Base-by-base conservation (phyloP, 2,888 invertebrate species). In the Hyalella azteca region DNA sequence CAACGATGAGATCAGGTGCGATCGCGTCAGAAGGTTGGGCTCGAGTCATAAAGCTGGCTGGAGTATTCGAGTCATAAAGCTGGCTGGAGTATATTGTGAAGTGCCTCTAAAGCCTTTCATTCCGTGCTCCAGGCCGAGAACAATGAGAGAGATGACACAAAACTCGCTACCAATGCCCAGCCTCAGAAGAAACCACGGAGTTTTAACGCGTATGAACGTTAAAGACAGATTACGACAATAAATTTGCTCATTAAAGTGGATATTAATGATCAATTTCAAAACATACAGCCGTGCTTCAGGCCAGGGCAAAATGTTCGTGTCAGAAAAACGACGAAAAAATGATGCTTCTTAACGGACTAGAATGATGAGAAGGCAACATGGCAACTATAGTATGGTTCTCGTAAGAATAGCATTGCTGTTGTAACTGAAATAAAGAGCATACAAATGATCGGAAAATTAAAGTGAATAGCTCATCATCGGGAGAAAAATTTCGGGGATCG, bases 231-330 rank as follows among this genome's bases (percentile, higher is more conserved):
- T 75, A 75, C 9, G 45, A 75, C 75, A 45, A 75, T 75, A 75
- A 75, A 75, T 75, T 75, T 32, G 22, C 75, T 75, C 75, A 75
- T 75, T 75, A 75, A 75, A 75, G 45, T 45, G 40, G 75, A 41
- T 73, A 75, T 75, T 75, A 75, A 75, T 45, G 75, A 36, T 66
- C 66, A 66, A 66, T 66, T 66, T 66, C 66, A 66, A 66, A 66
- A 66, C 36, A 66, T 66, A 66, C 66, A 66, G 36, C 66, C 66
- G 66, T 22, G 66, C 66, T 29, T 36, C 29, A 19, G 66, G 66
- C 29, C 26, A n/a, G 11, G 3, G 66, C 29, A 66, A 66, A 66
- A 66, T 66, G 66, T 4, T 26, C 36, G 36, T 66, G 66, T 66
- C 66, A 29, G 32, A 66, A 66, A 66, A 36, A n/a, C 36, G 39